Conservation (phyloP, 1,140 invertebrate species). For the Epicauta chinensis region DNA sequence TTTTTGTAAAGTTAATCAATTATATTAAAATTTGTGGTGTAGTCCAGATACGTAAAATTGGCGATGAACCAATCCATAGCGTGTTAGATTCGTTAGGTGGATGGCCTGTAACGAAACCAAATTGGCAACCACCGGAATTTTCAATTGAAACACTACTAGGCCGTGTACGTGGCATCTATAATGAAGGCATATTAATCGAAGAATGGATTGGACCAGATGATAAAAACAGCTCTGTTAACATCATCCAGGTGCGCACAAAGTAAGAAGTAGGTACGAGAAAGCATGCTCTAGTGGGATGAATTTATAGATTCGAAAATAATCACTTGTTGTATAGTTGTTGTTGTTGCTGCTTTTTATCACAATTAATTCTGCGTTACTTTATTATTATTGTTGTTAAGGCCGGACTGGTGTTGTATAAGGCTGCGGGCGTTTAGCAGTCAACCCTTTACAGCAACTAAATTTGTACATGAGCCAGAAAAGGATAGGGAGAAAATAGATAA, state of each 20-base stretch:
- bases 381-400: too few relatives aligned
- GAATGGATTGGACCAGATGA: constrained; percentile 81
- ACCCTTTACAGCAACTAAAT: too few relatives aligned
- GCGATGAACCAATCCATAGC: constrained; percentile 56
- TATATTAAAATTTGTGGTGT: constrained; percentile 24
- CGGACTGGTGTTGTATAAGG: too few relatives aligned
- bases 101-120: constrained; percentile 65
- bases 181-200: constrained; percentile 69
- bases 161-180: constrained; percentile 60
- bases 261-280: constrained; percentile 40
- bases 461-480: too few relatives aligned
- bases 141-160: constrained; percentile 63
- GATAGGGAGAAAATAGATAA: too few relatives aligned
- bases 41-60: constrained; percentile 67
- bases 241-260: constrained; percentile 68
- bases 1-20: background rate
- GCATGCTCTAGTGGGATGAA: background rate
- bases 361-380: too few relatives aligned
- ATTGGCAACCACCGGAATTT: constrained; percentile 56
- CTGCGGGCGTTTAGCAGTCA: too few relatives aligned
- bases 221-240: constrained; percentile 78
- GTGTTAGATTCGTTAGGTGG: constrained; percentile 60
- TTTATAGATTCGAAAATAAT: too few relatives aligned
- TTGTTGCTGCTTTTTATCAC: too few relatives aligned
- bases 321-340: too few relatives aligned